Percentiles rank a stretch among this genome's conserved stretches.
Evolutionary conservation across 2,113 vertebrate genomes (phyloP).

Genomic region (Nothoprocta perdicaria): DNA sequence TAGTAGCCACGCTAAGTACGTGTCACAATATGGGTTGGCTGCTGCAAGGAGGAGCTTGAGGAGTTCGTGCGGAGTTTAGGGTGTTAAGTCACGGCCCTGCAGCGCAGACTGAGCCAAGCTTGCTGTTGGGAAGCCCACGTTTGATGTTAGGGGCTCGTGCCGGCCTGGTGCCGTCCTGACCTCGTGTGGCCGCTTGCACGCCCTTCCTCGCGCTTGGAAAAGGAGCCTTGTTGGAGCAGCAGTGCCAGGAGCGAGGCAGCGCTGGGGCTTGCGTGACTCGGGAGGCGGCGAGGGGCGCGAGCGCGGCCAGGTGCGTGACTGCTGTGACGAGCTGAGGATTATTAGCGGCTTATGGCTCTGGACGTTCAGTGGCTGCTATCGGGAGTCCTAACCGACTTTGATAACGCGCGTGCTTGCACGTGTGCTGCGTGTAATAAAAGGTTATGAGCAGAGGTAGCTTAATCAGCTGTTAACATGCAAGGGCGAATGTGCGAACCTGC

Average conservation of each 20-base stretch:
- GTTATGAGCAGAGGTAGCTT: not conserved
- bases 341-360: conserved; percentile 2
- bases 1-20: fast-evolving
- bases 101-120: not conserved
- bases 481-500: not conserved
- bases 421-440: conserved; percentile 7
- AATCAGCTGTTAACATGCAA: conserved; percentile 3
- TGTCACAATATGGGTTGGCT: fast-evolving
- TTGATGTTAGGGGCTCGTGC: not conserved
- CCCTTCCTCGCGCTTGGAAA: not conserved
- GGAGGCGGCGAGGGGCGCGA: conserved; percentile 12
- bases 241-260: not conserved
- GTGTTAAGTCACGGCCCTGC: fast-evolving
- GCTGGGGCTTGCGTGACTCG: conserved; percentile 35
- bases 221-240: not conserved
- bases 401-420: not conserved
- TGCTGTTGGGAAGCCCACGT: not conserved
- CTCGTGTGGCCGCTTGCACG: not conserved
- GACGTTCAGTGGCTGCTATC: not conserved
- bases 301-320: conserved; percentile 17
- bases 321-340: not conserved
- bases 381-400: not conserved
- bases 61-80: fast-evolving
- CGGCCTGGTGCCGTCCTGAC: not conserved
- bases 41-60: no score